Percentiles rank a stretch among this genome's conserved stretches.
phyloP scores from a whole-genome alignment of 2,797 vertebrate species.

The Eulemur mongoz region DNA sequence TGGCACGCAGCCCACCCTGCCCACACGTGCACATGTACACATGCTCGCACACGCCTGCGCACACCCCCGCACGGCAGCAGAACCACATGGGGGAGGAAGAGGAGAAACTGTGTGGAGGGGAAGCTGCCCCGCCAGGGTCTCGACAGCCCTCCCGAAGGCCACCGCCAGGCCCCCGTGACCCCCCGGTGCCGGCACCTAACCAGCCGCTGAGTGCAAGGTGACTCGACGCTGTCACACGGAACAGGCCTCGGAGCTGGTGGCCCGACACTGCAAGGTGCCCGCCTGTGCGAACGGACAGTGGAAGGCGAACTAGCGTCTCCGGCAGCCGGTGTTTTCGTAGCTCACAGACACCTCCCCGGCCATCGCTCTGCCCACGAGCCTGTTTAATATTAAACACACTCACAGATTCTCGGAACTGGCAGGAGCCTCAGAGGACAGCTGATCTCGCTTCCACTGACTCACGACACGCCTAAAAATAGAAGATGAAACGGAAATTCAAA shows the following conservation, averaged over 20 bases:
- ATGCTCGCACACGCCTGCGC: neutral
- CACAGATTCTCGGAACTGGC: neutral
- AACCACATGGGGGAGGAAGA: neutral
- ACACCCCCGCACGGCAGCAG: neutral
- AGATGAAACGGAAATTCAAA: neutral
- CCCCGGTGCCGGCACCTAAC: neutral
- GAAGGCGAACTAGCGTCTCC: neutral
- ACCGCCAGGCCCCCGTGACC: neutral
- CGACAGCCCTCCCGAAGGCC: neutral
- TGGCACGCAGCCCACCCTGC: neutral
- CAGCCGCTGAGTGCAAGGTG: neutral
- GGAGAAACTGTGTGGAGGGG: neutral
- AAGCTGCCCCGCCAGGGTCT: too few relatives aligned
- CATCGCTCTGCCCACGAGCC: neutral
- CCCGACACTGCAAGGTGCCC: rapidly evolving
- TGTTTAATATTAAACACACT: neutral
- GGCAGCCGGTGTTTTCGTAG: rapidly evolving
- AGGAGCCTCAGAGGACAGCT: neutral
- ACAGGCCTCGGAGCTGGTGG: rapidly evolving
- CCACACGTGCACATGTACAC: neutral
- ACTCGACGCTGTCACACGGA: too few relatives aligned
- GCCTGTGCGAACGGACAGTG: rapidly evolving
- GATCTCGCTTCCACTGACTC: neutral
- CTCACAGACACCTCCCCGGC: neutral
- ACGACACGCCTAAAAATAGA: neutral